These are phyloP conservation scores for Okapia johnstoni DNA, from an alignment of 2,113 vertebrate genomes.

Conservation along the genomic window DNA sequence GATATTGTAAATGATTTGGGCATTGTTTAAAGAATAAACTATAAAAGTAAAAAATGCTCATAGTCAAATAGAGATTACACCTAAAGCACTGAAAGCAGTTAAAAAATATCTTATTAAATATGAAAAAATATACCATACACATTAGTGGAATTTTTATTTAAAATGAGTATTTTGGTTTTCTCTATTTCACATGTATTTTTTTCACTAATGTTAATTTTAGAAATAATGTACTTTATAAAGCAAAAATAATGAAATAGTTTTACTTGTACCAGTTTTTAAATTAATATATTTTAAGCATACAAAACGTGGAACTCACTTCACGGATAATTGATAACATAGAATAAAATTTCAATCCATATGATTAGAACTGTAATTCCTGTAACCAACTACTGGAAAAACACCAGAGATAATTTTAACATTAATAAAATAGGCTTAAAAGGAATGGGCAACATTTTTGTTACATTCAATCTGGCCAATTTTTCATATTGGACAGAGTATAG, in stretches of 20 bases:
- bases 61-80: background rate
- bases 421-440: background rate
- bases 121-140: slow-evolving; percentile 19
- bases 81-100: background rate
- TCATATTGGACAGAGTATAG: background rate
- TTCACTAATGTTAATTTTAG: background rate
- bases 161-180: background rate
- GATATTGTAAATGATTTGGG: background rate
- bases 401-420: background rate
- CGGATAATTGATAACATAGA: background rate
- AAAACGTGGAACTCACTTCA: background rate
- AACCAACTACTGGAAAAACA: background rate
- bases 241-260: background rate
- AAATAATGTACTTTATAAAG: background rate
- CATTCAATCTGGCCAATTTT: background rate
- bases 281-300: background rate
- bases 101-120: background rate
- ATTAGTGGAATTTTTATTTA: background rate
- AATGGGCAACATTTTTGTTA: background rate
- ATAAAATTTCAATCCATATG: background rate
- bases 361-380: background rate
- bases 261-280: background rate
- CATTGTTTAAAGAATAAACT: slow-evolving; percentile 36
- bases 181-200: fast-evolving
- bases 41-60: slow-evolving; percentile 52